Base-by-base conservation (phyloP, 2,888 invertebrate genomes). In the Branchellion lobata region DNA sequence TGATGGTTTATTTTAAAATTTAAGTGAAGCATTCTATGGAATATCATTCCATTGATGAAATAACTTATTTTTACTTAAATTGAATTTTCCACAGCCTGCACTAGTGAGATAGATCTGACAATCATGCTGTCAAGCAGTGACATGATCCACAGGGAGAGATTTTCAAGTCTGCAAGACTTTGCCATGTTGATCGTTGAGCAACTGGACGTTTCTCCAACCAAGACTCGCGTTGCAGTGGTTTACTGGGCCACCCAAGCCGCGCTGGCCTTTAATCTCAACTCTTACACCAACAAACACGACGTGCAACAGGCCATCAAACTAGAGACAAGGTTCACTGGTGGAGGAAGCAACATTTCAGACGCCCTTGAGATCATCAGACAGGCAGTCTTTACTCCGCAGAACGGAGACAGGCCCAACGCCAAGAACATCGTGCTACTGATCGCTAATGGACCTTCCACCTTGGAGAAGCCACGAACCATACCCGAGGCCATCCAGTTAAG, bases 301-400 rank as follows among this genome's bases (percentile, higher is more conserved):
- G 82, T 86, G 0, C 81, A 84, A 29, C 81, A 82, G 68, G 86
- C 86, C 27, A 84, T 86, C 34, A 84, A 84, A 34, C 81, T 82
- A 1, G 85, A 85, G 1, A 83, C 84, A 0, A 68, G 78, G 40
- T 81, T 85, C 84, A 82, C 83, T 1, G 85, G 84, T 57, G 86
- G 85, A 57, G 84, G 85, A 51, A 86, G 85, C 24, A 85, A 86
- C 80, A 86, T 86, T 2, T 85, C 85, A 0, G 85, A 84, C 75
- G 86, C 84, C 18, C 81, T 86, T 0, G 81, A 82, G 0, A 21
- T 68, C 24, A 51, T 81, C 0, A 61, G 79, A 21, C 61, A 74
- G 1, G 47, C 11, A n/a, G 61, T 81, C 18, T 74, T 80, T 53
- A 29, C 14, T 11, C 65, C 53, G 5, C 81, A 68, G 14, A 84